Evolutionary conservation across 2,797 vertebrate species (phyloP), one percentile per base, ranked within the genome.

Genomic region (Ambastaia sidthimunki): DNA sequence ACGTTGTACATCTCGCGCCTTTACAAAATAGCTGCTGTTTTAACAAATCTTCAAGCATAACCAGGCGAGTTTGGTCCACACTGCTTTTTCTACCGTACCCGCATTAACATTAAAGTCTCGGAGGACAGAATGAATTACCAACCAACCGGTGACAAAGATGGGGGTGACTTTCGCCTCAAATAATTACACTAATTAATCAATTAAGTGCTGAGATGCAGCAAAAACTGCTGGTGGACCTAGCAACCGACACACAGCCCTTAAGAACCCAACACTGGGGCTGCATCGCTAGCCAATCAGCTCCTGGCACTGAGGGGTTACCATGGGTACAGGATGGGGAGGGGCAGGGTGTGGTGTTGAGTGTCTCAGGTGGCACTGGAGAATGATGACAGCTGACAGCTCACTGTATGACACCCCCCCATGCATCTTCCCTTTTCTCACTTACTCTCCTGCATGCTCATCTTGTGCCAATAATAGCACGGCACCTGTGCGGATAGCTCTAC

Each of bases 171-270:
- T 93, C 90, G 87, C 84, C 86, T 89, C 83, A 86, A 92, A 93
- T 93, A 93, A 93, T 93, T 93, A 93, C 91, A 90, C 91, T 92
- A 91, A 93, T 93, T 94, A 93, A 93, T 94, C 92, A 93, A 93
- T 93, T 92, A 92, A 93, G 90, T 90, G 92, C 92, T 92, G 91
- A 92, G 89, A 89, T 89, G 31, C 65, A 90, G 87, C 86, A 88
- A 90, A 89, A 90, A 80, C 70, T 13, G 54, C 74, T 69, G 19
- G 62, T 48, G 74, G 70, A 71, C 67, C 76, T 48, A 69, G 52
- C 54, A 81, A 62, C 80, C 74, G 60, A 71, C 25, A 25, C 23
- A 55, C 66, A 60, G 90, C 88, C 86, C 83, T 59, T 83, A 84
- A 81, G 84, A 90, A 89, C 55, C 80, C 71, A 62, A 28, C 21